phyloP scores from a whole-genome alignment of 37 sponge, comb jelly and placozoan genomes.

The Cliona cf. orientalis region DNA sequence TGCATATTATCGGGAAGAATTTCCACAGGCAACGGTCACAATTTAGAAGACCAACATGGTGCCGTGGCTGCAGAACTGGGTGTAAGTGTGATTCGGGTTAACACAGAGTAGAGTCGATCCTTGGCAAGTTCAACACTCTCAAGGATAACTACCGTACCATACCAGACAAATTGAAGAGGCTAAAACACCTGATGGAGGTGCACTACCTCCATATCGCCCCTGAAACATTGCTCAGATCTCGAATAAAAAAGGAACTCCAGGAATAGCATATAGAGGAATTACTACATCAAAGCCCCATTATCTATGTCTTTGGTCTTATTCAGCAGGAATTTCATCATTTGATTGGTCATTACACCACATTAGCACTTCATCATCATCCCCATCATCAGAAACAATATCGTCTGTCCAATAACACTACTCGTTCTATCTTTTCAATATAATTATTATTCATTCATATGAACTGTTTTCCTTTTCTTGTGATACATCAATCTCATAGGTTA shows the following conservation, averaged over 20 bases:
- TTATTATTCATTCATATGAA: too few species aligned
- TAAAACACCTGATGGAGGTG: conserved; percentile 11
- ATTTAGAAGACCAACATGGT: conserved; percentile 40
- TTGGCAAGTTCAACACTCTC: conserved; percentile 25
- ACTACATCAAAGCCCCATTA: too few species aligned
- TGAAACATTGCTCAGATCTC: neutral
- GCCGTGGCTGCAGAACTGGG: conserved; percentile 9
- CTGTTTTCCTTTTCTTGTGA: too few species aligned
- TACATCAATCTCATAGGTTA: too few species aligned
- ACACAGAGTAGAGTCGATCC: conserved; percentile 61
- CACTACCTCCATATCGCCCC: conserved; percentile 22
- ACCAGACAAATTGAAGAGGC: neutral
- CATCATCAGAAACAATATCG: too few species aligned
- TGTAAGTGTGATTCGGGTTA: conserved; percentile 29
- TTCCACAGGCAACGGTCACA: conserved; percentile 28
- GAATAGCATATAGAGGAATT: neutral
- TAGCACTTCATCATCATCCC: too few species aligned
- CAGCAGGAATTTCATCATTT: too few species aligned
- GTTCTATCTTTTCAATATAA: too few species aligned
- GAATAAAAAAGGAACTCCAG: neutral
- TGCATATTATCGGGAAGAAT: conserved; percentile 15
- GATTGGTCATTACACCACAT: too few species aligned
- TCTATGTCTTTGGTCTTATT: too few species aligned
- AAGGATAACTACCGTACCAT: conserved; percentile 7
- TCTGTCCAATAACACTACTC: too few species aligned